phyloP scores from a whole-genome alignment of 2,113 vertebrate species.

The Hyperopisus bebe region DNA sequence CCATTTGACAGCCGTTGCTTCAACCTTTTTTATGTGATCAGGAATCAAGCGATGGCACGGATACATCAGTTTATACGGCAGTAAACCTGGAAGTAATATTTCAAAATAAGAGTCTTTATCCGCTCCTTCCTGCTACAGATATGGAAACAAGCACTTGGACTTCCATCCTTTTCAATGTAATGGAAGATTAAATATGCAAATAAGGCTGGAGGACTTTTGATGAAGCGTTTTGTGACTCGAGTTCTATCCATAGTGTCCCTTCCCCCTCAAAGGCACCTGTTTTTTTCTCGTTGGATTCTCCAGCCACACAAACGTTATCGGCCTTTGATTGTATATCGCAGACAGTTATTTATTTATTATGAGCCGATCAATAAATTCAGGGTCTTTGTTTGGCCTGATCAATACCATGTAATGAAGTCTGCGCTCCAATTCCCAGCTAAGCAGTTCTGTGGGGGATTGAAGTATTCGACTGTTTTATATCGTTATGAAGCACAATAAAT shows the following conservation, averaged over 20 bases:
- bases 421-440: constrained; percentile 58
- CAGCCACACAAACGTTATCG: constrained; percentile 12
- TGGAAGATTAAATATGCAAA: not conserved
- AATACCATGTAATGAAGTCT: constrained; percentile 73
- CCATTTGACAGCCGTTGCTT: constrained; percentile 27
- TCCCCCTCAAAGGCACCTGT: constrained; percentile 5
- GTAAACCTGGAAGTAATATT: not conserved
- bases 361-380: constrained; percentile 63
- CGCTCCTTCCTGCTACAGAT: not conserved
- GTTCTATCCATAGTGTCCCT: not conserved
- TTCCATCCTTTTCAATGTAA: not conserved
- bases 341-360: constrained; percentile 28
- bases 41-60: not conserved
- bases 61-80: not conserved
- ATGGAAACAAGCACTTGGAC: not conserved
- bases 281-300: constrained; percentile 35
- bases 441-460: constrained; percentile 43
- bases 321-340: constrained; percentile 33
- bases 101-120: constrained; percentile 5
- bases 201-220: not conserved
- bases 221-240: not conserved
- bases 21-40: not conserved
- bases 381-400: constrained; percentile 73
- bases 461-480: constrained; percentile 54
- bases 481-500: constrained; percentile 55